Base-by-base conservation (phyloP, 2,797 vertebrate species). In the Falco berigora region DNA sequence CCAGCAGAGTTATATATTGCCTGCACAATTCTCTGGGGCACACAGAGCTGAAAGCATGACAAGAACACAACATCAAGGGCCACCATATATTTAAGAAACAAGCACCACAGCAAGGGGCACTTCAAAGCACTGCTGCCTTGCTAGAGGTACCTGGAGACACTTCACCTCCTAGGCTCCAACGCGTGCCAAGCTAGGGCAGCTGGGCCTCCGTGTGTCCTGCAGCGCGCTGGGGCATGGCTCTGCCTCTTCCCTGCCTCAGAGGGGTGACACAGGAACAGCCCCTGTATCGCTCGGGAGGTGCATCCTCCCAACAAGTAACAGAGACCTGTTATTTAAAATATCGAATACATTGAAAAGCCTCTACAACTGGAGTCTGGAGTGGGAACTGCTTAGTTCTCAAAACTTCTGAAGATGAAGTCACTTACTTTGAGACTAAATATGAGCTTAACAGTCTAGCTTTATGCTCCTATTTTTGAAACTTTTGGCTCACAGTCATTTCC, bases 401-500 rank as follows among this genome's bases (percentile, higher is more conserved):
- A 82, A 74, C 72, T 92, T 93, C 73, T 86, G 68, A 95, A 93
- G 86, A 93, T 92, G 78, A 96, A 96, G 75, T 93, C 94, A 97
- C 71, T 78, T n/a, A 47, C 66, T 93, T 66, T 64, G 88, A 97
- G 90, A 88, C 61, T 87, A 95, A 96, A 86, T 67, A 87, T 7
- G 46, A 90, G 90, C 77, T 95, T 95, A 95, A 66, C 53, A 89
- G 90, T 50, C 86, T 86, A 89, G 61, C 68, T 89, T 95, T 91
- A 80, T 19, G 38, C 64, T 94, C 86, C 77, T 93, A 74, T 79
- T 95, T 85, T 93, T 89, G 86, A 92, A 91, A 72, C 14, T 88
- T 82, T 46, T 96, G 94, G 93, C 78, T 50, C 58, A 9, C 1
- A 71, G 27, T 91, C 22, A 86, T 68, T 80, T 82, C 83, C 71